Conservation (phyloP, 2,888 invertebrate genomes). For the Dicranocentrus wangi region DNA sequence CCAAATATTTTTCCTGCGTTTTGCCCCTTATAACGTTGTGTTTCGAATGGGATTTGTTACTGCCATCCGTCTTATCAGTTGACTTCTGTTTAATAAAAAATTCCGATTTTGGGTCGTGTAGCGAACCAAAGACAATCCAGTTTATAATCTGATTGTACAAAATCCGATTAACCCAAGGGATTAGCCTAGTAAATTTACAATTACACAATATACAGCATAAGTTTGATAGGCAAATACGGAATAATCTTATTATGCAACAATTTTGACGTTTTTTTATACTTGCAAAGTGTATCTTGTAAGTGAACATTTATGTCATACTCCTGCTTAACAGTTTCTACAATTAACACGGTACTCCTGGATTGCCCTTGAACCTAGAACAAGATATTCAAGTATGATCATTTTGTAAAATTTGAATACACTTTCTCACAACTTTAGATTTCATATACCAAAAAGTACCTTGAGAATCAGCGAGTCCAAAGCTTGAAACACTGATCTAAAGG, state of each 20-base stretch:
- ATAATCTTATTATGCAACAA: too few species aligned
- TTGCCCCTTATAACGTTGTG: neutral
- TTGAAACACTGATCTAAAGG: constrained; percentile 66
- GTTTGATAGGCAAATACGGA: too few species aligned
- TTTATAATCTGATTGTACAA: constrained; percentile 71
- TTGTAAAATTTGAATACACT: neutral
- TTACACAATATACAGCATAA: neutral
- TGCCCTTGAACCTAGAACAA: constrained; percentile 53
- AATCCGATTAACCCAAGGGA: constrained; percentile 68
- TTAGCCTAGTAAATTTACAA: constrained; percentile 58
- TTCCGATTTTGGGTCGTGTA: constrained; percentile 69
- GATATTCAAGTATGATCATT: neutral
- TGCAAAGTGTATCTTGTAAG: constrained; percentile 63
- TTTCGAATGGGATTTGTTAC: constrained; percentile 13
- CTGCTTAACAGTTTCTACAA: constrained; percentile 71
- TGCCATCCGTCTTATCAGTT: neutral
- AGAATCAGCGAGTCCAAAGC: constrained; percentile 56
- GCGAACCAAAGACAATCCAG: constrained; percentile 70
- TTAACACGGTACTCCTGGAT: constrained; percentile 64
- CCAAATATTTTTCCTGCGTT: constrained; percentile 53
- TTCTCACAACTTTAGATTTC: neutral
- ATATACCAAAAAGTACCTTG: constrained; percentile 43
- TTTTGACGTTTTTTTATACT: constrained; percentile 51
- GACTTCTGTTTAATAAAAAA: constrained; percentile 68
- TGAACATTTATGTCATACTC: constrained; percentile 71